Evolutionary conservation across 2,797 vertebrate genomes (phyloP).

Genomic region (Podarcis siculus): DNA sequence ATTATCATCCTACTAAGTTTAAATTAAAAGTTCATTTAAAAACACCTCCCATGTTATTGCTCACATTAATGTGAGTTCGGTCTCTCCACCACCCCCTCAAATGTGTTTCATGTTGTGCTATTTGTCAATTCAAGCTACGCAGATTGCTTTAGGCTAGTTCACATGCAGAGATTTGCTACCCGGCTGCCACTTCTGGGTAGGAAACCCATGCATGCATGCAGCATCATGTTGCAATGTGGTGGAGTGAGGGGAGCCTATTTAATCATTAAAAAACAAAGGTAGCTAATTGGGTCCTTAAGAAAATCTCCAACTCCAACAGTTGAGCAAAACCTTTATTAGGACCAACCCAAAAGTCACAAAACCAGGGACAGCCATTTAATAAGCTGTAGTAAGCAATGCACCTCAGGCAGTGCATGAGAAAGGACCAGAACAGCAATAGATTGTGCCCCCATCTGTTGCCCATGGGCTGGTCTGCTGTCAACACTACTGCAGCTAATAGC

Average conservation of each 20-base stretch:
- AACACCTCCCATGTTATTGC: constrained; percentile 70
- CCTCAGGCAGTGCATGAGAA: no score
- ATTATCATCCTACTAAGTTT: constrained; percentile 76
- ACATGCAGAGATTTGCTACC: neutral
- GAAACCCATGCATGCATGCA: neutral
- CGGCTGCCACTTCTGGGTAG: neutral
- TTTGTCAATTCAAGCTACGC: constrained; percentile 34
- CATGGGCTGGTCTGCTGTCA: no score
- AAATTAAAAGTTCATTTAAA: constrained; percentile 77
- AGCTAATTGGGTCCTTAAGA: neutral
- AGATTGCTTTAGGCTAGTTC: neutral
- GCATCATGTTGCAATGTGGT: neutral
- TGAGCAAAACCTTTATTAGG: neutral
- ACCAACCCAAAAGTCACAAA: no score
- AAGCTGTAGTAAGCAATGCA: no score
- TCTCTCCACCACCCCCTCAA: constrained; percentile 35
- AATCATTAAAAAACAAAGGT: neutral
- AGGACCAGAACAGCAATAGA: no score
- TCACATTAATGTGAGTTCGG: constrained; percentile 63
- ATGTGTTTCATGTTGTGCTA: constrained; percentile 53
- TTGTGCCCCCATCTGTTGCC: no score
- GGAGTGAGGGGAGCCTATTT: neutral
- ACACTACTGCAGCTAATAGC: no score
- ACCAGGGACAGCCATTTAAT: no score
- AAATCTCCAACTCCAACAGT: neutral